These are phyloP conservation scores for Malurus cyaneus DNA, from an alignment of 2,113 vertebrate genomes.

Conservation along the genomic window DNA sequence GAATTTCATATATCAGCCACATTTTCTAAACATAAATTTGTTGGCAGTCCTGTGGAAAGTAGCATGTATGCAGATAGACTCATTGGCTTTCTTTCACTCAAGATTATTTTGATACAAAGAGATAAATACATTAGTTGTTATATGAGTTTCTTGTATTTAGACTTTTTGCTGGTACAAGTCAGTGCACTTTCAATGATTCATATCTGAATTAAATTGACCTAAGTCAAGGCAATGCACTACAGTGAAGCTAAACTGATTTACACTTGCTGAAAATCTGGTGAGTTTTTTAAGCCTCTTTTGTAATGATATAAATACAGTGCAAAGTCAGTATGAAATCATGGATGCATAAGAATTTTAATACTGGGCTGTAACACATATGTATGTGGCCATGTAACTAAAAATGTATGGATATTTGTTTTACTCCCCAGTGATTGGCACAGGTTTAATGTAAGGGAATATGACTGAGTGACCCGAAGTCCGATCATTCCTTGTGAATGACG, in stretches of 20 bases:
- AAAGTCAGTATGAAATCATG: background rate
- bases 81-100: background rate
- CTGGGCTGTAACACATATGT: background rate
- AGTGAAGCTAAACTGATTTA: background rate
- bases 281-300: conserved; percentile 10
- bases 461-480: background rate
- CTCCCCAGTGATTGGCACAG: background rate
- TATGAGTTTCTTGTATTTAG: background rate
- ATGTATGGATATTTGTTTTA: background rate
- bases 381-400: background rate
- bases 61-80: background rate
- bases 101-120: background rate
- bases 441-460: background rate
- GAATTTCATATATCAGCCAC: background rate
- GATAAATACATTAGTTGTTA: background rate
- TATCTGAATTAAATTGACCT: background rate
- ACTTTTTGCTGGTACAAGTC: background rate
- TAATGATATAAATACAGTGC: background rate
- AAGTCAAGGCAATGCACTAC: background rate
- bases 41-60: background rate
- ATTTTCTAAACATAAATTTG: background rate
- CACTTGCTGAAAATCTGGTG: background rate
- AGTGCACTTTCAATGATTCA: background rate
- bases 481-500: accelerated
- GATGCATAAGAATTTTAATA: background rate